A percentile compares a stretch with the other conserved stretches of the same genome.
Conservation (phyloP, 2,113 vertebrate species). For the Dromaius novaehollandiae region DNA sequence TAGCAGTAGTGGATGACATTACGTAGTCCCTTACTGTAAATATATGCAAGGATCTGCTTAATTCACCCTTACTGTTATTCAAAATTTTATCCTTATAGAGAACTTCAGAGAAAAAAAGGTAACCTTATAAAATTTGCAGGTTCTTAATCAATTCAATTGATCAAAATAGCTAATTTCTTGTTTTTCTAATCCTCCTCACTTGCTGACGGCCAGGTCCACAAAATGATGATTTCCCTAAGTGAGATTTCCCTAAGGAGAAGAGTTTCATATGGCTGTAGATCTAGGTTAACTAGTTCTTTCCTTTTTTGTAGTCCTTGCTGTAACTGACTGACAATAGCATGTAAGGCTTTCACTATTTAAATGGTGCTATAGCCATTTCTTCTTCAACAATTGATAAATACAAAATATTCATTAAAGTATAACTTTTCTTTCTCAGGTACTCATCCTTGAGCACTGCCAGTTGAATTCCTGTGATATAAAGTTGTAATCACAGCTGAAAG, state of each 20-base stretch:
- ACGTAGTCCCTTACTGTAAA: background rate
- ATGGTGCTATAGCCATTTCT: background rate
- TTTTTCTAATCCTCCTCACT: rapidly evolving
- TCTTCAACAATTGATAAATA: background rate
- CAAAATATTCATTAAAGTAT: background rate
- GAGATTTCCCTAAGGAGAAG: background rate
- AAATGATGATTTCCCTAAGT: background rate
- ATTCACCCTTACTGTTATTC: background rate
- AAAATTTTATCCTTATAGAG: background rate
- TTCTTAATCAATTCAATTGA: background rate
- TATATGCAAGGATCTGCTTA: background rate
- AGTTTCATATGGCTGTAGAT: background rate
- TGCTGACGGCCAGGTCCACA: rapidly evolving
- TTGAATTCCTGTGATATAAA: background rate
- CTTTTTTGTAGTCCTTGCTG: background rate
- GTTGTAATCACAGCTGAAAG: background rate
- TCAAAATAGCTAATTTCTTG: background rate
- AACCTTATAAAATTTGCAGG: background rate
- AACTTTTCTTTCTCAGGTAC: background rate
- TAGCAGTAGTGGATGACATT: background rate
- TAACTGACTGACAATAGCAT: background rate
- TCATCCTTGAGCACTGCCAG: background rate
- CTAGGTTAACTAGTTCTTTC: background rate
- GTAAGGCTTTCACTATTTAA: background rate
- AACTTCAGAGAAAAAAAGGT: background rate